phyloP scores from a whole-genome alignment of 2,888 invertebrate species.

The Drosophila pseudotakahashii region DNA sequence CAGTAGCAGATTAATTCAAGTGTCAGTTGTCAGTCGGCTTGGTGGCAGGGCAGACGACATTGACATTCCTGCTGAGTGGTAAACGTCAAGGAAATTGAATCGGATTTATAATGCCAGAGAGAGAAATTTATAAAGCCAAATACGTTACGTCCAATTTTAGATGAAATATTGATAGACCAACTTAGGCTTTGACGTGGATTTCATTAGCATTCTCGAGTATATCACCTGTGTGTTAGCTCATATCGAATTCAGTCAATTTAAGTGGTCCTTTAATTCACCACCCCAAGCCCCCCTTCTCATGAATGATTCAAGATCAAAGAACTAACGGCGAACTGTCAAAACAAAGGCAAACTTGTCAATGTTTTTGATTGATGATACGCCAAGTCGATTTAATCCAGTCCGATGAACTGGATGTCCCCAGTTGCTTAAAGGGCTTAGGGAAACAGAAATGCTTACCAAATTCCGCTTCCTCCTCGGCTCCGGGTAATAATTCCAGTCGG shows the following conservation, averaged over 20 bases:
- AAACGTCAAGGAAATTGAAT: conserved; percentile 25
- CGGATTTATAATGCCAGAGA: conserved; percentile 6
- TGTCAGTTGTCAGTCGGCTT: conserved; percentile 25
- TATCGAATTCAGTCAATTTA: conserved; percentile 1
- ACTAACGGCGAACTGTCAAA: conserved; percentile 12
- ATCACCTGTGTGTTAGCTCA: conserved; percentile 4
- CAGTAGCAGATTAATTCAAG: conserved; percentile 44
- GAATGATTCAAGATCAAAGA: conserved; percentile 31
- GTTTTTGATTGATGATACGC: conserved; percentile 41
- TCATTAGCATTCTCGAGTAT: not conserved
- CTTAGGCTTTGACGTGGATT: not conserved
- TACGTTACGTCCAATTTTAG: not conserved
- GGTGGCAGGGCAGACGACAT: conserved; percentile 4
- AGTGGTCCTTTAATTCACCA: not conserved
- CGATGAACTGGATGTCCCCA: conserved; percentile 7
- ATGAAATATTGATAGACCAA: not conserved
- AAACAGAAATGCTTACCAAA: conserved; percentile 78
- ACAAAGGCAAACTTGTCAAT: conserved; percentile 34
- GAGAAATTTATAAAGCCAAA: not conserved
- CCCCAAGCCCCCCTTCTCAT: conserved; percentile 3
- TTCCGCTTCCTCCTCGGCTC: conserved; percentile 80
- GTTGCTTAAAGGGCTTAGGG: conserved; percentile 5
- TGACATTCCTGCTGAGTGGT: conserved; percentile 3
- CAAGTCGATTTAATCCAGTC: conserved; percentile 3
- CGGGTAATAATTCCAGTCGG: conserved; percentile 60